phyloP scores from a whole-genome alignment of 1,140 invertebrate genomes.

The Cyrtorhinus lividipennis region DNA sequence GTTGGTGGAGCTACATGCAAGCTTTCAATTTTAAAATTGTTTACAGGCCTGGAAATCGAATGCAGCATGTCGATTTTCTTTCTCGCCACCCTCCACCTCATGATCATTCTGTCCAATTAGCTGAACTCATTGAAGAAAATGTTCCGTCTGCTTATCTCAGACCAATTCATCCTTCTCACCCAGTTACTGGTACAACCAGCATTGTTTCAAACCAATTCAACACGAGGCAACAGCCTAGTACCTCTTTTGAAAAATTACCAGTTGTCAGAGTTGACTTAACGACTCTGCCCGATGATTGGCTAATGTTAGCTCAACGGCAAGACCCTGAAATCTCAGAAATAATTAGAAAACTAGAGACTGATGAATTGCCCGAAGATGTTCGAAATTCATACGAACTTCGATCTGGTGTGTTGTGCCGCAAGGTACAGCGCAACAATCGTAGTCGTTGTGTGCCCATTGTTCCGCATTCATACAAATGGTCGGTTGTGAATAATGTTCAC shows the following conservation, averaged over 20 bases:
- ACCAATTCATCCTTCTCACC: not conserved
- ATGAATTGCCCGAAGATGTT: conserved; percentile 22
- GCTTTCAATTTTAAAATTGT: conserved; percentile 29
- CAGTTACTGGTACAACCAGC: not conserved
- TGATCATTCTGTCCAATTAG: conserved; percentile 28
- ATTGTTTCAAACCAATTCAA: not conserved
- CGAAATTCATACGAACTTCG: conserved; percentile 24
- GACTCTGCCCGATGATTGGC: conserved; percentile 22
- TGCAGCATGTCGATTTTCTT: conserved; percentile 33
- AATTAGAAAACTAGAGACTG: conserved; percentile 9
- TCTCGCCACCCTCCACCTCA: conserved; percentile 28
- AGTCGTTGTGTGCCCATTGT: conserved; percentile 27
- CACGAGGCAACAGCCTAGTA: not conserved
- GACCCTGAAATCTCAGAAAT: conserved; percentile 22
- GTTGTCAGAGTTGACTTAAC: conserved; percentile 13
- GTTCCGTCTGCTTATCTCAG: not conserved
- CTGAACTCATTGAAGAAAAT: conserved; percentile 25
- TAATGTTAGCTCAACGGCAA: conserved; percentile 21
- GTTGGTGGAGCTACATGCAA: conserved; percentile 28
- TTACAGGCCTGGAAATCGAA: conserved; percentile 28
- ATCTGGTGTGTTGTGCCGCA: conserved; percentile 24
- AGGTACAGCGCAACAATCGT: conserved; percentile 22
- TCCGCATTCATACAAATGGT: conserved; percentile 26
- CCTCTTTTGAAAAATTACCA: not conserved
- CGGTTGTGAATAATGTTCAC: conserved; percentile 28